Base-by-base conservation (phyloP, 2,888 invertebrate genomes). In the Troglohyphantes excavatus region DNA sequence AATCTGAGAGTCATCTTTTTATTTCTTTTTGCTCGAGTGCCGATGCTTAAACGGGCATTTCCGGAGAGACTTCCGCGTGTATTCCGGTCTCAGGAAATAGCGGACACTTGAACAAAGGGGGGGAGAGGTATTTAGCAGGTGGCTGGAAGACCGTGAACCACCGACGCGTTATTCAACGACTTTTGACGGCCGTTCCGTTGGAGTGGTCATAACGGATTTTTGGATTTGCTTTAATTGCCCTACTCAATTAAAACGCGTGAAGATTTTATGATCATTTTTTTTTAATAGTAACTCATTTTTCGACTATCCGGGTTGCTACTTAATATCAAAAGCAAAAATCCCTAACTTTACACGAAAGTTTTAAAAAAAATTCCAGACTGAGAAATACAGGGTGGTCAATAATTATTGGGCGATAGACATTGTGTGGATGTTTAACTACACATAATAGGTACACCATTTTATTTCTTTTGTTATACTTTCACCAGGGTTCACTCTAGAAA, bases 11-110 rank as follows among this genome's bases (percentile, higher is more conserved):
- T 53, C 53, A 53, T 53, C 53, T 13, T 53, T 53, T 13, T 3
- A 33, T 3, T 9, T 33, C 17, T 53, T 53, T 9, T 5, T 33
- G 82, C 33, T 39, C 83, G 82, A 43, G 73, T 33, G 70, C n/a
- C 61, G 59, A 68, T n/a, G 53, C 26, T 27, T n/a, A 61, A 85
- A 76, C 26, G 46, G 73, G 26, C 68, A 70, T 78, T 78, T 85
- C 85, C 85, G 78, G 68, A 67, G 43, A n/a, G 33, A 61, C 61
- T 85, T 85, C 85, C 85, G 68, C 53, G n/a, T 43, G 19, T 27
- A 46, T 83, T 85, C 85, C 85, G 76, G 85, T 70, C 61, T 76
- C 85, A 76, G 85, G 85, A 85, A 85, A 78, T 59, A 27, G 23
- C 63, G 53, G 75, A 84, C 67, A 75, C 21, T 84, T 33, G 0